Evolutionary conservation across 2,113 vertebrate species (phyloP).

Genomic region (Oenanthe oenanthe): DNA sequence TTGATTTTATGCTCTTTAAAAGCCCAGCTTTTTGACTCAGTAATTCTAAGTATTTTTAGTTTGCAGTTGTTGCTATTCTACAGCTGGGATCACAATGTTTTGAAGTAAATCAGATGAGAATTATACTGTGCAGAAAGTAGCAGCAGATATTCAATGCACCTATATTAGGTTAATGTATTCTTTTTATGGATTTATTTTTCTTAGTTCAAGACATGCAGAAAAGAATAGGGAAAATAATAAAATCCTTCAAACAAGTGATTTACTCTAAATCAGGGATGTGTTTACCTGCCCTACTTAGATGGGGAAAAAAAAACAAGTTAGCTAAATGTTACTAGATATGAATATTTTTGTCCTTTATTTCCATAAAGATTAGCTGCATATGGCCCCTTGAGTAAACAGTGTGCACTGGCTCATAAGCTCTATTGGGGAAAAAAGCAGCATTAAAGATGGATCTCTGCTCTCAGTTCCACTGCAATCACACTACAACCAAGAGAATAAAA

Average conservation of each 20-base stretch:
- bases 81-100: conserved; percentile 66
- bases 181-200: conserved; percentile 68
- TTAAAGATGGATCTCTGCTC: conserved; percentile 62
- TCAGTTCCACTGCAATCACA: conserved; percentile 65
- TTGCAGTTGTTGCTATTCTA: conserved; percentile 39
- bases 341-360: conserved; percentile 77
- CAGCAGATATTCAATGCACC: conserved; percentile 50
- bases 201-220: conserved; percentile 32
- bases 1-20: neutral
- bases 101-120: conserved; percentile 69
- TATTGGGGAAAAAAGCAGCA: neutral
- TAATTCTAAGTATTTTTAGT: conserved; percentile 53
- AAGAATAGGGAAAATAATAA: conserved; percentile 58
- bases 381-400: conserved; percentile 57
- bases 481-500: conserved; percentile 41
- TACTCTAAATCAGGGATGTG: conserved; percentile 65
- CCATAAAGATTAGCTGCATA: conserved; percentile 73
- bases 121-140: conserved; percentile 22
- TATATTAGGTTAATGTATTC: conserved; percentile 72
- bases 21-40: conserved; percentile 30
- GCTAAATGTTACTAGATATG: conserved; percentile 70
- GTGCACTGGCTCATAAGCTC: conserved; percentile 30
- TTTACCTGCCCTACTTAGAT: conserved; percentile 72
- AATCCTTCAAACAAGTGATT: conserved; percentile 69
- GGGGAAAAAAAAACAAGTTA: conserved; percentile 54